Base-by-base conservation (phyloP, 2,797 vertebrate genomes). In the Darevskia mixta region DNA sequence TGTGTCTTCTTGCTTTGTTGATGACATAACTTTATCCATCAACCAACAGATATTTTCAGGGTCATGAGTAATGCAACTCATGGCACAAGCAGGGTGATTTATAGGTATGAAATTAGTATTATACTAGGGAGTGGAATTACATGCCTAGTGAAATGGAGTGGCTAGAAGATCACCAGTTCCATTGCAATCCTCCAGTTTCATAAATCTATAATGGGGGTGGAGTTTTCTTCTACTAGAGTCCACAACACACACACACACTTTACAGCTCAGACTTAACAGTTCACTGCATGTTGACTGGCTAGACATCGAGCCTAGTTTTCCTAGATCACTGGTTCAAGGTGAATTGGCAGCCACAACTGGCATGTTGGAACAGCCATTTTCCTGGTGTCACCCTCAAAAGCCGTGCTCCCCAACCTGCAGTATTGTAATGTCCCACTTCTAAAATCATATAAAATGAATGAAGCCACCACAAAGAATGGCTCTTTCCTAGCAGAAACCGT, bases 301-400 rank as follows among this genome's bases (percentile, higher is more conserved):
- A 91, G 38, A 84, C 32, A 71, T 78, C 91, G 87, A 86, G 45
- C 88, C 73, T 29, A 67, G 77, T 94, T 95, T 87, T 87, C 90
- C 90, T 95, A 90, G 89, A 80, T 77, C 79, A 89, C 69, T 87
- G 96, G 90, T 94, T 94, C 93, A 95, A 94, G 43, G 58, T 88
- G 92, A 86, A 87, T 93, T 94, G 94, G 80, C 89, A 92, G 78
- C 88, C 94, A 32, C 81, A 58, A 87, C 90, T 91, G 64, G 86
- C 90, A 94, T 96, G 91, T 25, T 85, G 91, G 87, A 91, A 81
- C 23, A 88, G 91, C 93, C 76, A 69, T 83, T 82, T 87, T 87
- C 82, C 32, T 87, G 76, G 86, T 82, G 88, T 91, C 79, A 69
- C 75, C 79, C 92, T 67, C 85, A 25, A 67, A 95, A 88, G 71